A percentile compares a stretch with the other conserved stretches of the same genome.
phyloP scores from a whole-genome alignment of 2,797 vertebrate species.

The Catamblyrhynchus diadema region DNA sequence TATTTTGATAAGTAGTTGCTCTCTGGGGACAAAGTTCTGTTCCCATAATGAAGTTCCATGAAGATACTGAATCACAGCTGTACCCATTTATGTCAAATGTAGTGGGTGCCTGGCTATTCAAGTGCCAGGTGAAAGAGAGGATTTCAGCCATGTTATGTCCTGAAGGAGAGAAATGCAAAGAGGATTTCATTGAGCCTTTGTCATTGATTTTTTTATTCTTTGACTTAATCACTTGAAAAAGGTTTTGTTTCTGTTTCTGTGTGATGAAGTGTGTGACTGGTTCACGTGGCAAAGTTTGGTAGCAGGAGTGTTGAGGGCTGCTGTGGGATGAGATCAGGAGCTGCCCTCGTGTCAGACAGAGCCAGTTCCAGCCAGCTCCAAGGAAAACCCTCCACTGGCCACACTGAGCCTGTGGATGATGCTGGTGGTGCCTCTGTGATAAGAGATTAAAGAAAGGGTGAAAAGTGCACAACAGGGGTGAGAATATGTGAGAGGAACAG shows the following conservation, averaged over 20 bases:
- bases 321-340: neutral
- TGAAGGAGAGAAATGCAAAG: neutral
- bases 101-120: neutral
- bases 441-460: neutral
- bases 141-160: neutral
- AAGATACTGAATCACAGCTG: neutral
- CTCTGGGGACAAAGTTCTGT: neutral
- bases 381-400: rapidly evolving
- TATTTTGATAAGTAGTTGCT: neutral
- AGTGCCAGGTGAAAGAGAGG: neutral
- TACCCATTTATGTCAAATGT: neutral
- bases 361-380: neutral
- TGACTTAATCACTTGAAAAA: neutral
- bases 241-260: neutral
- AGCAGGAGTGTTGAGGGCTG: rapidly evolving
- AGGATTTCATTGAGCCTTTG: neutral
- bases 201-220: neutral
- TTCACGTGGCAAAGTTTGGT: neutral
- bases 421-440: neutral
- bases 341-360: rapidly evolving
- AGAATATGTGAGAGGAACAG: neutral
- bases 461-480: neutral
- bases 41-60: neutral
- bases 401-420: neutral
- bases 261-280: neutral